Base-by-base conservation (phyloP, 2,888 invertebrate genomes). In the Luperina nickerlii region DNA sequence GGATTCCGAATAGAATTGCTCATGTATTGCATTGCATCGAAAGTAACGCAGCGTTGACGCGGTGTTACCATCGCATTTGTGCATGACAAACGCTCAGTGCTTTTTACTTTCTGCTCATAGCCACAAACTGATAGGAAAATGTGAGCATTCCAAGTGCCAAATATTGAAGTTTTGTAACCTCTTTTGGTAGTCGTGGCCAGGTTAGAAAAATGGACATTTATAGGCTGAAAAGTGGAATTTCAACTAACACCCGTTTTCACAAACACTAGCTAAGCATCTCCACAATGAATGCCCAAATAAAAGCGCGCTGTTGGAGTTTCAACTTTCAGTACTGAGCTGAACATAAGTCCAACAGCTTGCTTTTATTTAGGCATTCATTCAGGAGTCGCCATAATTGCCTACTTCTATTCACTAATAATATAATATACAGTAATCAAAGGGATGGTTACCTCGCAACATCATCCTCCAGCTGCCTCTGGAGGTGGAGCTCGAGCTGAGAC, bases 391-490 rank as follows among this genome's bases (percentile, higher is more conserved):
- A 57, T 38, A 77, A n/a, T 54, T 67, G 15, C 11, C 20, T 7
- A 5, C 20, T 78, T 54, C 7, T 66, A 54, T 67, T 27, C 4
- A 70, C 11, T 32, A 45, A 45, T 38, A 24, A 63, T 4, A 54
- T 13, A 54, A 57, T 67, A 24, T 24, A 32, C 15, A 63, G 27
- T 68, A n/a, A 45, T 18, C 11, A 72, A 24, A 38, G 32, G 3
- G 1, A 69, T 45, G 20, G 15, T 54, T 92, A 96, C 96, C 96
- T 95, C 81, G 96, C 96, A 84, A 96, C 91, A 92, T 96, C 96
- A 86, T 96, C 96, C 87, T 96, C 96, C 67, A 96, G 92, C 89
- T 96, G 96, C 87, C 91, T 92, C 85, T 96, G 95, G 42, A 96
- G 94, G 79, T 94, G 92, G 57, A 93, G 88, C 87, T 96, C 94